Percentiles rank a stretch among this genome's conserved stretches.
Conservation (phyloP, 2,113 vertebrate species). For the Solenodon paradoxus region DNA sequence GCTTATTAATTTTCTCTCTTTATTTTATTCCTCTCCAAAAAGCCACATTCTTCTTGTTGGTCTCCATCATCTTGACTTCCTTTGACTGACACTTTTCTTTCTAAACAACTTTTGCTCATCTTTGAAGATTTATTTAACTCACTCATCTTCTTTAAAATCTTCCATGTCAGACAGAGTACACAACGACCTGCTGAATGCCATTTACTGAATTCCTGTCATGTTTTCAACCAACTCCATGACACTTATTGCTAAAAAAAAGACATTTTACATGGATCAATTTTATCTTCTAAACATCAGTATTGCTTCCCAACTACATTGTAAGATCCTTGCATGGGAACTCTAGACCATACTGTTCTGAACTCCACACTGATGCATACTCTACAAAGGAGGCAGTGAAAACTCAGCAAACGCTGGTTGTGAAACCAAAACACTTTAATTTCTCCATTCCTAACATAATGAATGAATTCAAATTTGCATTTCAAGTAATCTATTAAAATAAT, state of each 20-base stretch:
- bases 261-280: neutral
- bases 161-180: neutral
- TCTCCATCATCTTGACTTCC: neutral
- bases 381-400: neutral
- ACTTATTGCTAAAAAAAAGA: neutral
- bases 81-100: neutral
- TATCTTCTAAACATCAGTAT: neutral
- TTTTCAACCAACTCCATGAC: neutral
- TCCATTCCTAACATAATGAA: neutral
- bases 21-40: neutral
- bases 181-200: neutral
- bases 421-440: neutral
- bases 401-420: neutral
- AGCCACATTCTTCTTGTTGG: neutral
- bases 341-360: neutral
- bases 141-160: neutral
- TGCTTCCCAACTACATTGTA: neutral
- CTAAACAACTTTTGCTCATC: neutral
- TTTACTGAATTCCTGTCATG: neutral
- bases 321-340: neutral
- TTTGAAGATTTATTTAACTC: neutral
- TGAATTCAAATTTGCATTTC: neutral
- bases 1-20: neutral
- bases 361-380: fast-evolving
- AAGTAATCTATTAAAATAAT: neutral